phyloP scores from a whole-genome alignment of 2,797 vertebrate genomes.

The Neosalanx taihuensis region DNA sequence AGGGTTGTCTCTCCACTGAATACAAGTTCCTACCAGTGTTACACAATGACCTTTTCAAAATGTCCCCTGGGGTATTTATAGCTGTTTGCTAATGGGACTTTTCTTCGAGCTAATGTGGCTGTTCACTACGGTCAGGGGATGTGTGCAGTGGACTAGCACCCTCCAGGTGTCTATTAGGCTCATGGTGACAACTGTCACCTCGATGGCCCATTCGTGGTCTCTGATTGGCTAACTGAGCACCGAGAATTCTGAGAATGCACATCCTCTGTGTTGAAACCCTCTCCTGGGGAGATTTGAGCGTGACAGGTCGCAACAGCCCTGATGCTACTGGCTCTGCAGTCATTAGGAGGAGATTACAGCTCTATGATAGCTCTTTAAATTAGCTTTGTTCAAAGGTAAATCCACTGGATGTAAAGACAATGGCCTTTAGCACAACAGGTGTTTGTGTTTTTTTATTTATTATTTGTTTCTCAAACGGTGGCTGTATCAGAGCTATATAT shows the following conservation, averaged over 20 bases:
- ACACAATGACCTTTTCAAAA: conserved; percentile 49
- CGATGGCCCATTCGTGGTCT: not conserved
- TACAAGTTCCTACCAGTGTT: conserved; percentile 3
- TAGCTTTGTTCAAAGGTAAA: not conserved
- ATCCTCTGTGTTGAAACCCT: not conserved
- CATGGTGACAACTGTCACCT: conserved; percentile 44
- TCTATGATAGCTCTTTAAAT: not conserved
- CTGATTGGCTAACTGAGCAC: not conserved
- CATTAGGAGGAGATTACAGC: not conserved
- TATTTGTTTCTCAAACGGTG: not conserved
- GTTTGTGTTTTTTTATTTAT: not conserved
- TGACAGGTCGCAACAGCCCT: not conserved
- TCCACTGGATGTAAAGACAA: not conserved
- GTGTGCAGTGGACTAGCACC: conserved; percentile 39
- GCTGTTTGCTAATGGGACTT: conserved; percentile 35
- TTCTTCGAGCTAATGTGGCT: conserved; percentile 26
- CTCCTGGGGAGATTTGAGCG: not conserved
- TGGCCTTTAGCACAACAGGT: not conserved
- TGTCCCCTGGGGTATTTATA: conserved; percentile 40
- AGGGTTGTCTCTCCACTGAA: conserved; percentile 4
- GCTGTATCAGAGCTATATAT: not conserved
- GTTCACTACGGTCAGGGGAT: conserved; percentile 25
- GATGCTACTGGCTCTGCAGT: not conserved
- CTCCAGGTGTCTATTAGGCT: conserved; percentile 25
- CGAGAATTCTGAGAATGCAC: not conserved